Conservation (phyloP, 92 coral and sea anemone genomes). For the Chrysogorgia sp. region DNA sequence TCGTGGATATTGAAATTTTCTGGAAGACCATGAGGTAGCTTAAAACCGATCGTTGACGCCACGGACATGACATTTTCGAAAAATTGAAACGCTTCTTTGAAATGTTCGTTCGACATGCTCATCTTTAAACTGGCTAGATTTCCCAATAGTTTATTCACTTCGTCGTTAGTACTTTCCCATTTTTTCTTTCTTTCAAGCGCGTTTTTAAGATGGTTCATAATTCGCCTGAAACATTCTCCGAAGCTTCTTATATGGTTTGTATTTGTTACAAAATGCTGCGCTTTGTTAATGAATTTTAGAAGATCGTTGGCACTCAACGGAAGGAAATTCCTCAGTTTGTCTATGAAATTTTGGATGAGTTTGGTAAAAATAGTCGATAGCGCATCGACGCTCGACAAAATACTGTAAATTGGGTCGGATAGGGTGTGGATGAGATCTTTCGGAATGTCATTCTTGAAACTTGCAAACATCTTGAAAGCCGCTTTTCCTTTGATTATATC, state of each 20-base stretch:
- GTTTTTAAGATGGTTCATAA: conserved; percentile 72
- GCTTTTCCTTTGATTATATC: conserved; percentile 77
- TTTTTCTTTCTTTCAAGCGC: conserved; percentile 59
- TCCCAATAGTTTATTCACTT: conserved; percentile 69
- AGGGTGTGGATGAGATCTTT: conserved; percentile 86
- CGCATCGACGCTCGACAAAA: conserved; percentile 69
- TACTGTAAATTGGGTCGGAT: conserved; percentile 80
- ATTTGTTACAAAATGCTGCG: conserved; percentile 67
- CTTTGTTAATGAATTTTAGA: conserved; percentile 72
- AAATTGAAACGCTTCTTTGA: conserved; percentile 75
- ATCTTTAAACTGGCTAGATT: conserved; percentile 68
- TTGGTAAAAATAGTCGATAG: conserved; percentile 73
- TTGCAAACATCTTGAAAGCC: conserved; percentile 89
- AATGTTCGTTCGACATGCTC: conserved; percentile 72
- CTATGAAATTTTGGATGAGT: conserved; percentile 69
- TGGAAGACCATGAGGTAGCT: conserved; percentile 82
- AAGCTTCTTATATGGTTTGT: conserved; percentile 73
- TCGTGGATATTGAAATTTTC: conserved; percentile 68
- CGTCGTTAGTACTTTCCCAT: conserved; percentile 74
- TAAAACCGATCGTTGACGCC: conserved; percentile 63
- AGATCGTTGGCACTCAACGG: conserved; percentile 71
- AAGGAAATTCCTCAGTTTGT: conserved; percentile 64
- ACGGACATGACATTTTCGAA: conserved; percentile 69
- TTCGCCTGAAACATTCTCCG: conserved; percentile 67
- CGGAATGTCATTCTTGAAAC: conserved; percentile 95